Evolutionary conservation across 2,888 invertebrate genomes (phyloP), one percentile per base, ranked within the genome.

Genomic region (Euspilapteryx auroguttella): DNA sequence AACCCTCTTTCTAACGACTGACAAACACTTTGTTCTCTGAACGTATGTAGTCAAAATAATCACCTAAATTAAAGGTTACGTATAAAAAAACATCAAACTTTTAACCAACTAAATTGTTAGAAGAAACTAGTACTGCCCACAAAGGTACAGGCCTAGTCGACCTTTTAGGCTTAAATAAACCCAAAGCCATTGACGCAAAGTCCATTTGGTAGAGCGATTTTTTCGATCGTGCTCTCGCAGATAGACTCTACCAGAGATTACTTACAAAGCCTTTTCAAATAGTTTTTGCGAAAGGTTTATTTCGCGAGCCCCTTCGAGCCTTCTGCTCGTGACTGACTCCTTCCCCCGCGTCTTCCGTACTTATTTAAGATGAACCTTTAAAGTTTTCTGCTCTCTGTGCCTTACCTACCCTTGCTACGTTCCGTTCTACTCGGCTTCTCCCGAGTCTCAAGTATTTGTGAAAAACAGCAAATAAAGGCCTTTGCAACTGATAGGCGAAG

Each of bases 261-360:
- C 55, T 45, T 49, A 46, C 46, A 54, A 58, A 64, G 61, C 63
- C 55, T 55, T 51, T 59, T 58, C 59, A 64, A 66, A 68, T 66
- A 65, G 63, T 64, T 68, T 62, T 58, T n/a, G n/a, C 49, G 50
- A 64, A 59, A 54, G 54, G 55, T 54, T 55, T 52, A 50, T 46
- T n/a, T 48, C 49, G 28, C 10, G 14, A 9, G 26, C 23, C 9
- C 23, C 30, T 40, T 25, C 29, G 34, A 40, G 48, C 43, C 47
- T 44, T 51, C 51, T 55, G 56, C 46, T 48, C 37, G 42, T 48
- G 56, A 54, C 38, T 40, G 32, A 32, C 35, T 37, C 37, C 35
- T 26, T 33, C 37, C 37, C 37, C 37, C 38, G 32, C 37, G 38
- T 43, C 47, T 49, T 50, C 51, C 53, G 45, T 37, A 55, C 57